Percentiles rank a stretch among this genome's conserved stretches.
Evolutionary conservation across 2,888 invertebrate genomes (phyloP).

Genomic region (Hyles lineata): DNA sequence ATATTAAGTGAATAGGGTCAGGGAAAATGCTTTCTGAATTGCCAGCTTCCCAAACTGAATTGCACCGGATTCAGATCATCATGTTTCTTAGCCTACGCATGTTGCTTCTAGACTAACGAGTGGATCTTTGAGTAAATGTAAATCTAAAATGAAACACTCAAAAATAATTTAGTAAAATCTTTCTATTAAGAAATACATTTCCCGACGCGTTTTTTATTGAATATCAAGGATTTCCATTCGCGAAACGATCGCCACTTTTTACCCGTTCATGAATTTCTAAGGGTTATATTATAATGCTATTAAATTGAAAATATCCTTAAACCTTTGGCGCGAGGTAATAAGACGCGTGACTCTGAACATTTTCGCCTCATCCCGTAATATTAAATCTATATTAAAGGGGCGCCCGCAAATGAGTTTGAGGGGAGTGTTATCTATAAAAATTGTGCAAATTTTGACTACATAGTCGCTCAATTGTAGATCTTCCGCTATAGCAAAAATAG

Average conservation of each 20-base stretch:
- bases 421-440: conserved; percentile 5
- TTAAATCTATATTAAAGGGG: conserved; percentile 57
- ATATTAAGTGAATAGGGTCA: no score
- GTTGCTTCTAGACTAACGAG: no score
- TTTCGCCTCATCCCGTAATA: conserved; percentile 74
- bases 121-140: neutral
- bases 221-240: conserved; percentile 20
- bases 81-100: no score
- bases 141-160: neutral
- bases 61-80: no score
- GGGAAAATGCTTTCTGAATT: no score
- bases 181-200: neutral
- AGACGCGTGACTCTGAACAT: conserved; percentile 78
- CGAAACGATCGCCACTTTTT: neutral
- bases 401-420: conserved; percentile 31
- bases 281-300: conserved; percentile 57
- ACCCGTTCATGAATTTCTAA: conserved; percentile 5
- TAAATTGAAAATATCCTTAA: conserved; percentile 76
- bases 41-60: no score
- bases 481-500: neutral
- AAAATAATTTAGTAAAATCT: neutral
- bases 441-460: neutral
- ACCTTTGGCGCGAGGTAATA: conserved; percentile 70
- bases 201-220: conserved; percentile 4
- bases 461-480: neutral